Evolutionary conservation across 2,888 invertebrate genomes (phyloP), one percentile per base, ranked within the genome.

Genomic region (Euzetes globulus): DNA sequence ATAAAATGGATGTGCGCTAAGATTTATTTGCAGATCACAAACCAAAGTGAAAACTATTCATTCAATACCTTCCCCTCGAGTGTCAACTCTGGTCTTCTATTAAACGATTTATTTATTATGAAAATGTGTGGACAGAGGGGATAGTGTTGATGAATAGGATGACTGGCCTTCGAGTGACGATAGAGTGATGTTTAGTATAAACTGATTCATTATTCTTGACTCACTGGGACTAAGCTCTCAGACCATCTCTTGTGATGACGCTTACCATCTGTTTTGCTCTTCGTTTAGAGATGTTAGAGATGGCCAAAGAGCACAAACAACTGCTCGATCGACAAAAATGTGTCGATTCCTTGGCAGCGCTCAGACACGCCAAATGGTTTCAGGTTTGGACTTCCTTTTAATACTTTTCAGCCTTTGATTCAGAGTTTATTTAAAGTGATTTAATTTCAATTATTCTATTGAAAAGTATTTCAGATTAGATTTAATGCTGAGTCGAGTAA

Each of bases 351-450:
- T 91, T 99, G 88, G 97, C 98, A 87, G 94, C 94, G 87, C 91
- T 99, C 87, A 93, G 99, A 88, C 97, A 96, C 90, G 94, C 97
- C 88, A 99, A 99, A 89, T 99, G 98, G 97, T 99, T 98, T 91
- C 97, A 98, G 94, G 95, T 95, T 78, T 77, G 78, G 77, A 78
- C 77, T 77, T 47, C 45, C 45, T 74, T 77, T 77, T 72, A 73
- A 77, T 78, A 81, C 81, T 82, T 82, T 82, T 80, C 82, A 82
- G 82, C 81, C 82, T 84, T 82, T 80, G 33, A 60, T 22, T 19
- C 60, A 27, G 11, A 29, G 17, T 60, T 60, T 11, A 13, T 27
- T 60, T 33, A 11, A 29, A 13, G 11, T 27, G 15, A 27, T 60
- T 60, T 27, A 22, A 17, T 47, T 13, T 47, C 47, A 17, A 17